phyloP scores from a whole-genome alignment of 2,113 vertebrate species.

The Cyanocitta stelleri region DNA sequence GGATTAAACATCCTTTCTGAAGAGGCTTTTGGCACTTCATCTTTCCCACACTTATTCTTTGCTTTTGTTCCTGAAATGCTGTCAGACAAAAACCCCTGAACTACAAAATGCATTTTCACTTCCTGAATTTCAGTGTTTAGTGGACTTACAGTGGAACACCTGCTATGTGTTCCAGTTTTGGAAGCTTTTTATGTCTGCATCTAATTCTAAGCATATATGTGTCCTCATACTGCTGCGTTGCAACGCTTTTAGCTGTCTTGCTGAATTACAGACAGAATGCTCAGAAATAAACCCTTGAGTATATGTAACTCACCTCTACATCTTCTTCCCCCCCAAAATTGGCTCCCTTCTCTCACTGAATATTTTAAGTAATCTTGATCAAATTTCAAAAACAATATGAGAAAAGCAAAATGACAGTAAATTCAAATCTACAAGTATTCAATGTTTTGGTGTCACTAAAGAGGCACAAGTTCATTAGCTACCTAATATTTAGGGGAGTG shows the following conservation, averaged over 20 bases:
- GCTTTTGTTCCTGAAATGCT: conserved; percentile 34
- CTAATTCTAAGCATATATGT: not conserved
- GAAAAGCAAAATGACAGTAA: not conserved
- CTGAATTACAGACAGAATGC: not conserved
- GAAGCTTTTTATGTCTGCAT: not conserved
- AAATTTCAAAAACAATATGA: not conserved
- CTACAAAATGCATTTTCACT: not conserved
- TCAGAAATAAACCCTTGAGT: conserved; percentile 21
- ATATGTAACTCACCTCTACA: not conserved
- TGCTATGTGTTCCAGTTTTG: not conserved
- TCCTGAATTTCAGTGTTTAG: not conserved
- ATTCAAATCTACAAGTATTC: not conserved
- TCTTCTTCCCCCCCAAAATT: accelerated
- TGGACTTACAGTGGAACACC: not conserved
- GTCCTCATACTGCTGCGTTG: not conserved
- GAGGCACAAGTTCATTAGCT: not conserved
- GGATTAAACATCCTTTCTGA: not conserved
- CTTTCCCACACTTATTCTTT: conserved; percentile 42
- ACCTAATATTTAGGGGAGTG: not conserved
- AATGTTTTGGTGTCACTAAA: not conserved
- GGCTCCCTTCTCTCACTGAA: not conserved
- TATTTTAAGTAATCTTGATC: not conserved
- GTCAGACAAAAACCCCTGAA: conserved; percentile 2
- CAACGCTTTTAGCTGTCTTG: not conserved
- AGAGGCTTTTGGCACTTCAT: conserved; percentile 43